Evolutionary conservation across 35 echinoderm and acorn worm genomes (phyloP).

Genomic region (Lytechinus variegatus): DNA sequence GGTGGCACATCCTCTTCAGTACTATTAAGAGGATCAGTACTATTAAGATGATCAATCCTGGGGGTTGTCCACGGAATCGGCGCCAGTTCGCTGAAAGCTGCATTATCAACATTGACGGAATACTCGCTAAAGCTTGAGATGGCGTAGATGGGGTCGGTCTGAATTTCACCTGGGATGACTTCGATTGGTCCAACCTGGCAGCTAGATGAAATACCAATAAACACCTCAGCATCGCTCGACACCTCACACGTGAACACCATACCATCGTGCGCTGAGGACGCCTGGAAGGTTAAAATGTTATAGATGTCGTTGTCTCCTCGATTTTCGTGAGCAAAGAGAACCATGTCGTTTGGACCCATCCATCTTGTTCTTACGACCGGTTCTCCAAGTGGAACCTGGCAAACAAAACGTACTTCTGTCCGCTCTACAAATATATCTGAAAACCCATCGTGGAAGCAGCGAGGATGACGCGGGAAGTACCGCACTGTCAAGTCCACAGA

Average conservation of each 20-base stretch:
- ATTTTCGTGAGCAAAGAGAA: constrained; percentile 26
- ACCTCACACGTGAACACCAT: constrained; percentile 45
- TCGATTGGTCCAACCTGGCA: constrained; percentile 34
- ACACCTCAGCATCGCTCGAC: constrained; percentile 1
- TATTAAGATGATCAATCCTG: not conserved
- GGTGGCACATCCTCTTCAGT: not conserved
- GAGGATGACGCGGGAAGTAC: constrained; percentile 32
- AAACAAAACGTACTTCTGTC: not conserved
- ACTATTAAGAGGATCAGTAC: not conserved
- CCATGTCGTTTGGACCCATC: constrained; percentile 31
- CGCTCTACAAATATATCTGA: not conserved
- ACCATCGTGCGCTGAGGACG: not conserved
- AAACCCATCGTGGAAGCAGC: constrained; percentile 6
- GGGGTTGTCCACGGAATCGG: not conserved
- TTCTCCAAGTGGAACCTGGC: not conserved
- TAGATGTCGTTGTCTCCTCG: not conserved
- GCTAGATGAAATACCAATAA: not conserved
- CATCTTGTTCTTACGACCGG: constrained; percentile 26
- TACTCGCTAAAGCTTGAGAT: constrained; percentile 19
- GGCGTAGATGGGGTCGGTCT: not conserved
- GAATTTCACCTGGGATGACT: not conserved
- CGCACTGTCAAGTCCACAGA: constrained; percentile 17
- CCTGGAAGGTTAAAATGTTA: constrained; percentile 12
- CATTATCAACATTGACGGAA: not conserved
- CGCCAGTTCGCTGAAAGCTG: not conserved